These are phyloP conservation scores for Sylvilagus bachmani DNA, from an alignment of 2,113 vertebrate genomes.

Conservation along the genomic window DNA sequence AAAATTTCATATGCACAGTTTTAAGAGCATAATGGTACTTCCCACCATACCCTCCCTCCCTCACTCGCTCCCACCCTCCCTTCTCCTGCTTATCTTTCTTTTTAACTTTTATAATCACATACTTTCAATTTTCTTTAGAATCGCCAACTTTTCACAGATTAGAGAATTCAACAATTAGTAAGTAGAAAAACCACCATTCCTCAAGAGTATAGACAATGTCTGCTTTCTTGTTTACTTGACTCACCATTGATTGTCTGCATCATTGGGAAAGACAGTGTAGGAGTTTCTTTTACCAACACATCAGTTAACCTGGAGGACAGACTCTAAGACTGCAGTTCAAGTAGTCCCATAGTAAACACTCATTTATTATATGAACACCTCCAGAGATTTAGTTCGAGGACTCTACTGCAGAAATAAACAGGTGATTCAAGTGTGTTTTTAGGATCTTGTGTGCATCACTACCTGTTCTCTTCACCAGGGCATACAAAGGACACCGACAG, in stretches of 20 bases:
- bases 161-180: too few species aligned
- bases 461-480: slow-evolving; percentile 14
- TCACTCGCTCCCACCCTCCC: too few species aligned
- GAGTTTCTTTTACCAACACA: neutral
- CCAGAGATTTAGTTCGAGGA: neutral
- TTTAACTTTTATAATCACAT: too few species aligned
- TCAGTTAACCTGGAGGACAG: neutral
- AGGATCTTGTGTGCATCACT: neutral
- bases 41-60: too few species aligned
- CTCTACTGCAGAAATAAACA: neutral
- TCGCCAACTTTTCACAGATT: too few species aligned
- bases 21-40: too few species aligned
- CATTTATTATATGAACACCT: fast-evolving
- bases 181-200: too few species aligned
- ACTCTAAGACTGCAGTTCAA: fast-evolving
- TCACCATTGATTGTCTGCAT: too few species aligned
- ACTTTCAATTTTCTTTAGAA: too few species aligned
- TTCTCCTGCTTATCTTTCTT: too few species aligned
- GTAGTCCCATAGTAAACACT: neutral
- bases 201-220: neutral
- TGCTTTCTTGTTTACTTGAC: neutral
- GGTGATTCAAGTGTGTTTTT: neutral
- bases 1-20: too few species aligned
- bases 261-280: neutral
- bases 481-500: neutral